phyloP scores from a whole-genome alignment of 2,113 vertebrate species.

The Himantopus leucocephalus region DNA sequence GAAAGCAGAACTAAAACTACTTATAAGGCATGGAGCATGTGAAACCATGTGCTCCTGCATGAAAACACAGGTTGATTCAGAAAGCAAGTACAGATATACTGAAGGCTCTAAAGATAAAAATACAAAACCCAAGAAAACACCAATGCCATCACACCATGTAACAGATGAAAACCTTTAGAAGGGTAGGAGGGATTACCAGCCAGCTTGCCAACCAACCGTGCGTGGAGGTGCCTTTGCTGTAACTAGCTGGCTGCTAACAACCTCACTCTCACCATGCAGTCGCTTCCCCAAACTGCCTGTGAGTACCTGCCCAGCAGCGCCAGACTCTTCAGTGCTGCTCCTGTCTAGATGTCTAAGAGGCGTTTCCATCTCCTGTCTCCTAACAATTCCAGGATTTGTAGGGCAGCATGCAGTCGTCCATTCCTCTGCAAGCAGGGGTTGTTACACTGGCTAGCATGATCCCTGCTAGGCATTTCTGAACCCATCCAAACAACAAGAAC shows the following conservation, averaged over 20 bases:
- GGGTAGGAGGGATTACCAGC: neutral
- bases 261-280: neutral
- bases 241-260: neutral
- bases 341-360: neutral
- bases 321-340: neutral
- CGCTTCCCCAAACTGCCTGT: neutral
- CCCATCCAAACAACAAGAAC: neutral
- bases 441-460: neutral
- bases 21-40: neutral
- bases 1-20: neutral
- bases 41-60: neutral
- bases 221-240: neutral
- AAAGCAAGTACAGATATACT: neutral
- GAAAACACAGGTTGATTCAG: neutral
- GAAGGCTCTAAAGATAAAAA: neutral
- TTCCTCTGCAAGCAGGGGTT: neutral
- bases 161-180: neutral
- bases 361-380: neutral
- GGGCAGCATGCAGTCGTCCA: neutral
- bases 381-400: neutral
- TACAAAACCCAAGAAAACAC: neutral
- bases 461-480: neutral
- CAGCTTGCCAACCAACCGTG: neutral
- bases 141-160: neutral
- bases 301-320: neutral